Percentiles rank a stretch among this genome's conserved stretches.
Evolutionary conservation across 2,797 vertebrate genomes (phyloP).

Genomic region (Chiroxiphia lanceolata): DNA sequence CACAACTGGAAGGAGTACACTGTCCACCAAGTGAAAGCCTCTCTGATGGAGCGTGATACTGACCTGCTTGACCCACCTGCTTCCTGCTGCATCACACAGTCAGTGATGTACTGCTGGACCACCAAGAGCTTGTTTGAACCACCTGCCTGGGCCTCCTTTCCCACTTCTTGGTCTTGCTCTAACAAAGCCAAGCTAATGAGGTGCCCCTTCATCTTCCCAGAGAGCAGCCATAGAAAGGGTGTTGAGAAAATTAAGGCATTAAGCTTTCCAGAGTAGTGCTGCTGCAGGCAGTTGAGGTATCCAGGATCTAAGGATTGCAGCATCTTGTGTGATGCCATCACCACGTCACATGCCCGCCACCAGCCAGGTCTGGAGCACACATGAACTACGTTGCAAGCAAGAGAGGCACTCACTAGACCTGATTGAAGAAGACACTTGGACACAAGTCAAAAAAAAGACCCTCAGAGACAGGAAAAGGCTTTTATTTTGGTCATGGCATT

Average conservation of each 20-base stretch:
- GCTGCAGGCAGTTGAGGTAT: background rate
- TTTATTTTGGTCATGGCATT: background rate
- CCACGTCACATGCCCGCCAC: accelerated
- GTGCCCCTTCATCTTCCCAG: background rate
- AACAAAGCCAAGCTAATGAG: background rate
- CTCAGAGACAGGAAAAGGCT: background rate
- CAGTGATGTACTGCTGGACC: background rate
- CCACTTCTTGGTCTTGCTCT: background rate
- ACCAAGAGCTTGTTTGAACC: background rate
- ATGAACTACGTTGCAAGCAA: background rate
- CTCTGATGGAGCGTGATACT: background rate
- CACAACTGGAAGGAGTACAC: background rate
- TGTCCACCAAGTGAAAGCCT: background rate
- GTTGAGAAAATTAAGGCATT: background rate
- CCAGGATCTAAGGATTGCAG: background rate
- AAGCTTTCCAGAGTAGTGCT: background rate
- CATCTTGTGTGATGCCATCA: background rate
- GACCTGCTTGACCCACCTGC: background rate
- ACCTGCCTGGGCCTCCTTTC: background rate
- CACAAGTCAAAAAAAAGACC: background rate
- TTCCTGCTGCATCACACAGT: background rate
- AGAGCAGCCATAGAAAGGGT: background rate
- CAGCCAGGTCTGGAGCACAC: background rate
- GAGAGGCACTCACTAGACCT: background rate
- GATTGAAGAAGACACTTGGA: background rate